Base-by-base conservation (phyloP, 2,113 vertebrate genomes). In the Oreochromis spilurus region DNA sequence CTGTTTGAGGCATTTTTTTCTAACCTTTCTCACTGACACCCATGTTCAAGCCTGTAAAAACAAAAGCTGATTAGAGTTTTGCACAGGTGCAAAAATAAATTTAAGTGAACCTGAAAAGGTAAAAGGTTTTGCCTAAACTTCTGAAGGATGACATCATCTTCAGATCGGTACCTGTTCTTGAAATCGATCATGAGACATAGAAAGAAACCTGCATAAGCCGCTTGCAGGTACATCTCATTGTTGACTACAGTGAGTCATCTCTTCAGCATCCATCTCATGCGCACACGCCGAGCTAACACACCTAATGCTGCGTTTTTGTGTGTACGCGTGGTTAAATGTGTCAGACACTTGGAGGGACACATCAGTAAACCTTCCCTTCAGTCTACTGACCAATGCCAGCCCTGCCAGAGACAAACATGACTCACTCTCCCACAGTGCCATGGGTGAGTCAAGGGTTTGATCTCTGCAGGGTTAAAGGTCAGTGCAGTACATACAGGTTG, bases 401-500 rank as follows among this genome's bases (percentile, higher is more conserved):
- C 19, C 31, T 70, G 82, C 11, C 79, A 57, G 86, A 86, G 83
- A 89, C 58, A 84, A 89, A 78, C 89, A 60, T 13, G 13, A 53
- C 77, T 89, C 87, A 58, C 87, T 91, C 91, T 90, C 90, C 91
- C 91, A 93, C 90, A 89, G 83, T 86, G 86, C 38, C 82, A 87
- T 55, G 82, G 88, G 72, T 84, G 83, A 91, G 84, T 85, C 87
- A n/a, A 34, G 79, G 88, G 92, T 94, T 90, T 95, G 91, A 95
- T 93, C 93, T 94, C 82, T 85, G 83, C 83, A 17, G 40, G 92
- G 89, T 95, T 89, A 81, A 57, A 91, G 94, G 94, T 93, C 91
- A 90, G 58, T 79, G 84, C 88, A 86, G 87, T 95, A 93, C 91
- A 91, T 88, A 67, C 88, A 91, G 92, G 93, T 95, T 92, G 92